These are phyloP conservation scores for Aurelia aurita DNA, from an alignment of 30 jellyfish, hydroid and myxozoan genomes.

Conservation along the genomic window DNA sequence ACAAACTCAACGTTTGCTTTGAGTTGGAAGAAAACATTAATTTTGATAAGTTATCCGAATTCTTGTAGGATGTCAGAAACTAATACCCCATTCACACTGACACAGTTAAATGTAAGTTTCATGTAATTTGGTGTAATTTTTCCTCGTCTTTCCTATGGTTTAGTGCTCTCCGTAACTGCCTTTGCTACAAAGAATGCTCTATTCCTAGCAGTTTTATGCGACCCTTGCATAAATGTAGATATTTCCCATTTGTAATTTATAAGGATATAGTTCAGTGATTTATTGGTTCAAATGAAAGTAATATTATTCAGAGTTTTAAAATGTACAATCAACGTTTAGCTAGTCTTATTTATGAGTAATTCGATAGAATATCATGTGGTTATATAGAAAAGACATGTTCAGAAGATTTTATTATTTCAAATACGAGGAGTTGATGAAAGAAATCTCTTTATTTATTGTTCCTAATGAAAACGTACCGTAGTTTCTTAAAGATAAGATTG, in stretches of 20 bases:
- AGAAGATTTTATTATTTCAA: neutral
- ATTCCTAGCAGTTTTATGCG: neutral
- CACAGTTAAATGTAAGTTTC: too few species aligned
- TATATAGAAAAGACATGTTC: constrained; percentile 1
- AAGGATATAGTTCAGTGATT: neutral
- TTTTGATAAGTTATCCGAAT: too few species aligned
- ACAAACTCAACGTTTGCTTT: too few species aligned
- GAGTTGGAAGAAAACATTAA: too few species aligned
- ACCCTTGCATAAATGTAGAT: neutral
- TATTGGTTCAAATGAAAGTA: neutral
- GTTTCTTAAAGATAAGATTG: too few species aligned
- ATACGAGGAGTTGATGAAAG: neutral
- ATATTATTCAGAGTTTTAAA: constrained; percentile 28
- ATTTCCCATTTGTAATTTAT: neutral
- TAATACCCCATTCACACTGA: too few species aligned
- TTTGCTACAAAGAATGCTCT: neutral
- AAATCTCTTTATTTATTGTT: neutral
- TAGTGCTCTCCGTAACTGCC: neutral
- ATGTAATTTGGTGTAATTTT: too few species aligned
- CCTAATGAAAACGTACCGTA: neutral
- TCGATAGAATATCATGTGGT: neutral
- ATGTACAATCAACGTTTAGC: neutral
- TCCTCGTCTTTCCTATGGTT: neutral
- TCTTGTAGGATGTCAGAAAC: too few species aligned
- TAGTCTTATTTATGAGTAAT: constrained; percentile 15